These are phyloP conservation scores for Crossocerus cetratus DNA, from an alignment of 2,888 invertebrate genomes.

Conservation along the genomic window DNA sequence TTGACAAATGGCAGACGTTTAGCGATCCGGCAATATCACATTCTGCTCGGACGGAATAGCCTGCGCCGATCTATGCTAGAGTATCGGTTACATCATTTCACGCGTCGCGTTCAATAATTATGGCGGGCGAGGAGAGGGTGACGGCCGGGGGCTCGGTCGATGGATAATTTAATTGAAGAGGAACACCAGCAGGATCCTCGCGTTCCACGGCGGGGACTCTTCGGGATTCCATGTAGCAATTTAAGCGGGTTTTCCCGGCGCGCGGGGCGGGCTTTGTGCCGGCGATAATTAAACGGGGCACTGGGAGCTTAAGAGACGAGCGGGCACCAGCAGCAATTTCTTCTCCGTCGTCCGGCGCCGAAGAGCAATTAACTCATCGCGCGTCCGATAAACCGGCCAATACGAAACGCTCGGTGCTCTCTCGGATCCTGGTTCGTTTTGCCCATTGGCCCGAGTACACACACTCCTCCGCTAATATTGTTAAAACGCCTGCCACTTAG, in stretches of 20 bases:
- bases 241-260: conserved; percentile 40
- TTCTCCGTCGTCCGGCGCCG: conserved; percentile 22
- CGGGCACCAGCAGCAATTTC: conserved; percentile 32
- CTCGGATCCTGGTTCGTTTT: background rate
- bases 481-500: background rate
- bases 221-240: conserved; percentile 28
- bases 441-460: background rate
- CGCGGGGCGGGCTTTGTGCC: conserved; percentile 7
- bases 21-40: too few species aligned
- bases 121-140: background rate
- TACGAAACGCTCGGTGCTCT: conserved; percentile 15
- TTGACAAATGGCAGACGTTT: too few species aligned
- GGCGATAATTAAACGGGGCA: conserved; percentile 45
- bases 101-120: background rate
- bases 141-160: background rate
- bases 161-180: conserved; percentile 34
- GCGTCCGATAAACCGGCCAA: conserved; percentile 30
- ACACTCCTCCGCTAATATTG: background rate
- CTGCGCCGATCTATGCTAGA: background rate
- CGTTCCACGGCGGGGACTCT: conserved; percentile 13
- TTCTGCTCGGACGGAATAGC: conserved; percentile 1
- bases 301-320: conserved; percentile 14
- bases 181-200: conserved; percentile 13
- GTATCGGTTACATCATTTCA: background rate
- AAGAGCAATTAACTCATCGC: conserved; percentile 43